Evolutionary conservation across 2,888 invertebrate species (phyloP).

Genomic region (Spodoptera exigua): DNA sequence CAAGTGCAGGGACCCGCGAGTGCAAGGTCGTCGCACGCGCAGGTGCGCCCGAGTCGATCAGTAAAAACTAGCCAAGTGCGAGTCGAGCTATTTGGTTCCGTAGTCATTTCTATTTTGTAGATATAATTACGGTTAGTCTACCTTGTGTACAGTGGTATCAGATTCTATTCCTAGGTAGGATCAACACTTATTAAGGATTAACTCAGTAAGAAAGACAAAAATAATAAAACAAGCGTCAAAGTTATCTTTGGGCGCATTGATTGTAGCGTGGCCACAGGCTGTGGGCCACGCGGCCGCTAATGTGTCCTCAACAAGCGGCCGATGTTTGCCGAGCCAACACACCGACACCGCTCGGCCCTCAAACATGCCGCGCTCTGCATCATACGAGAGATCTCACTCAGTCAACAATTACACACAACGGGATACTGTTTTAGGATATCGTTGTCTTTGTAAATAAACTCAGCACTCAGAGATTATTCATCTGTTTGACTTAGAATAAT

Average conservation of each 20-base stretch:
- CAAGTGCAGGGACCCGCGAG: conserved; percentile 32
- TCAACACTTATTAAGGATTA: no score
- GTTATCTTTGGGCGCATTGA: neutral
- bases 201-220: no score
- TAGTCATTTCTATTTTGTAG: no score
- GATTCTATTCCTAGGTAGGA: no score
- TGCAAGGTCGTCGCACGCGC: conserved; percentile 69
- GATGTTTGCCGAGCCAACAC: conserved; percentile 42
- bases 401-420: conserved; percentile 12
- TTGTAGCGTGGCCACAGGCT: conserved; percentile 13
- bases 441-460: conserved; percentile 34
- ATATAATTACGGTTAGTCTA: no score
- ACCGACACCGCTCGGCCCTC: conserved; percentile 12
- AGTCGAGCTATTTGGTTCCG: neutral
- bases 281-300: conserved; percentile 44
- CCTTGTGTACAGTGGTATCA: no score
- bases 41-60: conserved; percentile 36
- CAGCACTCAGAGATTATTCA: neutral
- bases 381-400: conserved; percentile 20
- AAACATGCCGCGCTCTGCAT: conserved; percentile 44
- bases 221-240: no score
- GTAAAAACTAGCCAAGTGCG: conserved; percentile 4
- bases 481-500: neutral
- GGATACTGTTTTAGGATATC: conserved; percentile 22
- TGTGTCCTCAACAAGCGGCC: conserved; percentile 36